Evolutionary conservation across 2,113 vertebrate species (phyloP).

Genomic region (Hippocampus mohnikei): DNA sequence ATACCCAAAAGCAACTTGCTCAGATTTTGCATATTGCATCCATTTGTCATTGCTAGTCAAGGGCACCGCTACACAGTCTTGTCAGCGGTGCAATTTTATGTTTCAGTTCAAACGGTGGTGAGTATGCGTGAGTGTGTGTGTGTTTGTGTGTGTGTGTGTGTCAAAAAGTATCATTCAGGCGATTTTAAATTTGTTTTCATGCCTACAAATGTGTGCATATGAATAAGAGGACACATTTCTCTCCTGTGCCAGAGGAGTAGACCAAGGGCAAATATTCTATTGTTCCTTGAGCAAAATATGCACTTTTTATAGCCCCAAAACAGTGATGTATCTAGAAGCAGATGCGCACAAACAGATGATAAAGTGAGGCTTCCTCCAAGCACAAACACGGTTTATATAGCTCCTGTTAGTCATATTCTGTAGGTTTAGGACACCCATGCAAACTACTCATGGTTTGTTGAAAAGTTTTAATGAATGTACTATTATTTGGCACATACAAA

Average conservation of each 20-base stretch:
- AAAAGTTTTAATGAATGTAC: too few species aligned
- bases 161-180: slow-evolving; percentile 21
- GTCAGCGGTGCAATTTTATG: slow-evolving; percentile 41
- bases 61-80: slow-evolving; percentile 45
- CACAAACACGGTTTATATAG: neutral
- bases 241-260: slow-evolving; percentile 14
- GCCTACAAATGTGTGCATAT: slow-evolving; percentile 36
- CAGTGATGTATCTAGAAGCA: slow-evolving; percentile 2
- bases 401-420: neutral
- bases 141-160: slow-evolving; percentile 15
- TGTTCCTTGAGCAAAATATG: slow-evolving; percentile 20
- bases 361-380: neutral
- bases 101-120: slow-evolving; percentile 22
- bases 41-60: slow-evolving; percentile 62
- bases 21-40: slow-evolving; percentile 59
- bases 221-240: slow-evolving; percentile 18
- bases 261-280: slow-evolving; percentile 39
- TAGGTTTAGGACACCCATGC: neutral
- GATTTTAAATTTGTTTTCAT: slow-evolving; percentile 41
- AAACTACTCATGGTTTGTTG: neutral
- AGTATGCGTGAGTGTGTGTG: slow-evolving; percentile 11
- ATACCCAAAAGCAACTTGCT: slow-evolving; percentile 54
- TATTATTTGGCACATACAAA: too few species aligned
- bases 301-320: slow-evolving; percentile 17
- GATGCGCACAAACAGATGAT: slow-evolving; percentile 1